A percentile compares a stretch with the other conserved stretches of the same genome.
Evolutionary conservation across 2,113 vertebrate genomes (phyloP).

Genomic region (Isurus oxyrinchus): DNA sequence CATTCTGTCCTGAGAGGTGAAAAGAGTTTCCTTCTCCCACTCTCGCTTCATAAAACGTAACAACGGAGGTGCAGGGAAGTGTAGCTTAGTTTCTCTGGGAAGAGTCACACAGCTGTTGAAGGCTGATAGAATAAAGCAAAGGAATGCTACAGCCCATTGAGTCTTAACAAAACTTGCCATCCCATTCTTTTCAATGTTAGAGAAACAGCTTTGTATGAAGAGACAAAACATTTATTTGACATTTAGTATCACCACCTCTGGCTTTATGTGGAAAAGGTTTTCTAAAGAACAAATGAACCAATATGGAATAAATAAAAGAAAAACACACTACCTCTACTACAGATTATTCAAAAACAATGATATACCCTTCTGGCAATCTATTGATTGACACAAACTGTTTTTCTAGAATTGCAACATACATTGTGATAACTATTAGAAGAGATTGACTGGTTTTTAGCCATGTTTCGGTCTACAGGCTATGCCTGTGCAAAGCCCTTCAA

Average conservation of each 20-base stretch:
- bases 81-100: not conserved
- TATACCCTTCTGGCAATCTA: conserved; percentile 26
- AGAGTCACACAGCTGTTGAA: conserved; percentile 17
- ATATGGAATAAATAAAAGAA: conserved; percentile 3
- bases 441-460: conserved; percentile 6
- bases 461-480: not conserved
- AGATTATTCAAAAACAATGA: not conserved
- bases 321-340: not conserved
- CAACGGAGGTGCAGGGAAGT: not conserved
- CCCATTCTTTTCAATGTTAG: not conserved
- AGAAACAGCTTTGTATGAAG: conserved; percentile 18
- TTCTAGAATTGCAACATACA: not conserved
- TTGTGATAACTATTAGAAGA: not conserved
- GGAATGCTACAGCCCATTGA: conserved; percentile 10
- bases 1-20: not conserved
- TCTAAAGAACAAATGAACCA: conserved; percentile 25
- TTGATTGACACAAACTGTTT: conserved; percentile 24
- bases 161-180: conserved; percentile 2
- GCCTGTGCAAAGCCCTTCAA: not conserved
- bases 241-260: conserved; percentile 21
- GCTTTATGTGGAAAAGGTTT: not conserved
- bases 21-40: not conserved
- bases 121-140: not conserved
- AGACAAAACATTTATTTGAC: conserved; percentile 30
- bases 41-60: not conserved